A percentile compares a stretch with the other conserved stretches of the same genome.
phyloP scores from a whole-genome alignment of 2,113 vertebrate species.

The Turdus rufiventris region DNA sequence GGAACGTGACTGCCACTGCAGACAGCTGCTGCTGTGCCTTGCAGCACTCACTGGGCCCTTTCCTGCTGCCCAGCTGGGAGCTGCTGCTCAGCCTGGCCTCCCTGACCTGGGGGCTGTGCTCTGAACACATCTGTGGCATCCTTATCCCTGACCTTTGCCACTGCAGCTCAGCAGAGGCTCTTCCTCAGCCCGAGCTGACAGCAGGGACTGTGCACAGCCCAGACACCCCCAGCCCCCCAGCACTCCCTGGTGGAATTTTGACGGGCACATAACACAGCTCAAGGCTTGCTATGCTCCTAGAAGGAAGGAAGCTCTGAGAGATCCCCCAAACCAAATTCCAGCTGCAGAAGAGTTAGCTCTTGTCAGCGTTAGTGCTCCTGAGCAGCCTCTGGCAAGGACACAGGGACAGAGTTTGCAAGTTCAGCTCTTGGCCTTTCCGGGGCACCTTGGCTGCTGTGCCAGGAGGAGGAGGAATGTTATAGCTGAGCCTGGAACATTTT shows the following conservation, averaged over 20 bases:
- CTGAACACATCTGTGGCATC: fast-evolving
- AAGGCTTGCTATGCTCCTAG: not conserved
- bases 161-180: not conserved
- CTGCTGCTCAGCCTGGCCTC: not conserved
- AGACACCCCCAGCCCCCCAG: not conserved
- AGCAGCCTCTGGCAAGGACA: not conserved
- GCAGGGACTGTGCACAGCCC: not conserved
- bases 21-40: not conserved
- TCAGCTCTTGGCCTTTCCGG: not conserved
- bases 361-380: not conserved
- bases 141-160: not conserved
- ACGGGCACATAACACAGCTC: not conserved
- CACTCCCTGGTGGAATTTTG: not conserved
- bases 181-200: not conserved
- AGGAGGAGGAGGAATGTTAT: not conserved
- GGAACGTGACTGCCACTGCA: not conserved
- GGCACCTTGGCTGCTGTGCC: not conserved
- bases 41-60: fast-evolving
- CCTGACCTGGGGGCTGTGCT: not conserved
- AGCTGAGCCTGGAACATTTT: slow-evolving; percentile 2
- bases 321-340: not conserved
- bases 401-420: not conserved
- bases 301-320: not conserved
- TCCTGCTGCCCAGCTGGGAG: not conserved
- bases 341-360: not conserved